Evolutionary conservation across 1,140 invertebrate genomes (phyloP), one percentile per base, ranked within the genome.

Genomic region (Phymastichus coffea): DNA sequence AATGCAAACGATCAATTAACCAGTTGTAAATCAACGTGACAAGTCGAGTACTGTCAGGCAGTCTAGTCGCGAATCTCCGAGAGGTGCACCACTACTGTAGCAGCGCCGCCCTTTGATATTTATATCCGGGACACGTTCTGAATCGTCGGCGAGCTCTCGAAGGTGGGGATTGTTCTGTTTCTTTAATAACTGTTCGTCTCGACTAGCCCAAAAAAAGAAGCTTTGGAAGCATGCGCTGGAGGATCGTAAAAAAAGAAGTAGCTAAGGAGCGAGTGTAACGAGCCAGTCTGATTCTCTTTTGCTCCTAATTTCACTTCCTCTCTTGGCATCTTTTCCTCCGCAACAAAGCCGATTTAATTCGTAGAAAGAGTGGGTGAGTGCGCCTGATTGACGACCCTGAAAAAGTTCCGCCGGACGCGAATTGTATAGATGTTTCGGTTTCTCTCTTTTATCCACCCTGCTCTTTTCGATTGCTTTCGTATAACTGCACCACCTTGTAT

Each of bases 1-100:
- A 76, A 78, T 76, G 73, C 74, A 75, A 78, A 75, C 76, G 70
- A 76, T 75, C 75, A 75, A 78, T 76, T 75, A 78, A 76, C 64
- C 59, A 65, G 63, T 62, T 68, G 69, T 73, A 76, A 77, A 77
- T 77, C 72, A 75, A 61, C 59, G 52, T 52, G 60, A 63, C 61
- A 43, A 53, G 61, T 40, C 40, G 20, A 43, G 7, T 2, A 20
- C 4, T 7, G 41, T 9, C 23, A 22, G 20, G 46, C 35, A 15
- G 25, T 22, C 17, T n/a, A n/a, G 22, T 15, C n/a, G 51, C 38
- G 15, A 15, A 23, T 43, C 28, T 26, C 19, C 12, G n/a, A n/a
- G n/a, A n/a, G 25, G 38, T 52, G 22, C 44, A 25, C 28, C 51
- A 8, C 14, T 33, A 14, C 30, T 33, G 6, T 15, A 14, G 37